Evolutionary conservation across 2,888 invertebrate genomes (phyloP), one percentile per base, ranked within the genome.

Genomic region (Rotaria macrura): DNA sequence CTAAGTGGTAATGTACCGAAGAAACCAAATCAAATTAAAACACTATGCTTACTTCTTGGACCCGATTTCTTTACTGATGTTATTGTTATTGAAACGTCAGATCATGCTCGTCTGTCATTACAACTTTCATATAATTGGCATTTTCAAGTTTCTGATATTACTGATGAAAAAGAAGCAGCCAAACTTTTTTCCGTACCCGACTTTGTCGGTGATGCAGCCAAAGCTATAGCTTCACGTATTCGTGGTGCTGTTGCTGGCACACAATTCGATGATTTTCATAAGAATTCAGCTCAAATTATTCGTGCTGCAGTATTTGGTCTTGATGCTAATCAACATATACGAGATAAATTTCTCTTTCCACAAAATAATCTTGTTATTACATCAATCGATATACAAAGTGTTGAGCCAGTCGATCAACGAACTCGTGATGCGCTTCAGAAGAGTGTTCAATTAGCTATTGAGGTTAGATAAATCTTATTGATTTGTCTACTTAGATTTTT

Each of bases 61-160:
- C 92, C 92, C 6, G 92, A 92, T 88, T 92, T 92, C 88, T 92
- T 91, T 87, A 92, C 92, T 6, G 92, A 92, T 88, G 90, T 92
- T 86, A 90, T 92, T 86, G 89, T 89, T n/a, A 92, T 92, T 83
- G 92, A 92, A 87, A 92, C 92, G 4, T 90, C 92, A 34, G 92
- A 92, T 88, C 92, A 92, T 88, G 92, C 92, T 49, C 87, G 92
- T 43, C 90, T 92, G n/a, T 90, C 90, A 17, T 89, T 92, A 12
- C 91, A 92, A 88, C 89, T 92, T n/a, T 90, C 92, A 12, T 92
- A 92, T 88, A 92, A 92, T 87, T 91, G 91, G 91, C 91, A 92
- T 88, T 92, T 92, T 89, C 90, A 90, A 29, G 86, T 90, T 4
- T 88, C 88, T 12, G 88, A 89, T 85, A 90, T 90, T 86, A 87